A percentile compares a stretch with the other conserved stretches of the same genome.
These are phyloP conservation scores for Trididemnum nubilum DNA, from an alignment of 23 tunicate species.

Conservation along the genomic window DNA sequence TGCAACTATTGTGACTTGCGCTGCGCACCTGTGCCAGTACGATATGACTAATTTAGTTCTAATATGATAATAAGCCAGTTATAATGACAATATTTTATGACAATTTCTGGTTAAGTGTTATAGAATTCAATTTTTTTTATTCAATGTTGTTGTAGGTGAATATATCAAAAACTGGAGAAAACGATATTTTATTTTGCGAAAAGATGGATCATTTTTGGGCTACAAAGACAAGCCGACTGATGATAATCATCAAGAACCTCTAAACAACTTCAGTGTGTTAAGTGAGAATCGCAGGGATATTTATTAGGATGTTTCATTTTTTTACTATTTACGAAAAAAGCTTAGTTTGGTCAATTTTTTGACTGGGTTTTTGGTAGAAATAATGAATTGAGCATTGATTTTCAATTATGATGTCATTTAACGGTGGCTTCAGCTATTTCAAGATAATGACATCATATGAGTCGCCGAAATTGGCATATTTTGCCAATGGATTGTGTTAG, in stretches of 20 bases:
- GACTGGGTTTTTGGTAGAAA: too few relatives aligned
- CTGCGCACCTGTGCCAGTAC: too few relatives aligned
- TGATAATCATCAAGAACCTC: conserved; percentile 79
- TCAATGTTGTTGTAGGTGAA: conserved; percentile 56
- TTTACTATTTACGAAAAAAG: not conserved
- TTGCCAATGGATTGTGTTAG: too few relatives aligned
- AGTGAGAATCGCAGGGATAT: conserved; percentile 50
- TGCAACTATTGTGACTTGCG: too few relatives aligned
- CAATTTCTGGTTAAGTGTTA: not conserved
- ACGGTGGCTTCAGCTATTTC: too few relatives aligned
- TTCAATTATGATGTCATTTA: too few relatives aligned
- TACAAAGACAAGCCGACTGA: conserved; percentile 82
- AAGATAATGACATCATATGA: too few relatives aligned
- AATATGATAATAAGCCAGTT: not conserved
- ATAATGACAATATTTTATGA: not conserved
- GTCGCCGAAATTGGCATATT: too few relatives aligned
- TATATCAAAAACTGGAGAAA: conserved; percentile 87
- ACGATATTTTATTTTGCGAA: conserved; percentile 80
- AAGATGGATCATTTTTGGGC: conserved; percentile 94
- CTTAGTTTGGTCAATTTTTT: too few relatives aligned
- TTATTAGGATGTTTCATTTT: not conserved
- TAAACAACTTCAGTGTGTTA: conserved; percentile 88
- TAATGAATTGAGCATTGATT: too few relatives aligned
- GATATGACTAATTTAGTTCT: too few relatives aligned
- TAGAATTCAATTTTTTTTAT: not conserved